Percentiles rank a stretch among this genome's conserved stretches.
phyloP scores from a whole-genome alignment of 2,113 vertebrate species.

The Parotia lawesii region DNA sequence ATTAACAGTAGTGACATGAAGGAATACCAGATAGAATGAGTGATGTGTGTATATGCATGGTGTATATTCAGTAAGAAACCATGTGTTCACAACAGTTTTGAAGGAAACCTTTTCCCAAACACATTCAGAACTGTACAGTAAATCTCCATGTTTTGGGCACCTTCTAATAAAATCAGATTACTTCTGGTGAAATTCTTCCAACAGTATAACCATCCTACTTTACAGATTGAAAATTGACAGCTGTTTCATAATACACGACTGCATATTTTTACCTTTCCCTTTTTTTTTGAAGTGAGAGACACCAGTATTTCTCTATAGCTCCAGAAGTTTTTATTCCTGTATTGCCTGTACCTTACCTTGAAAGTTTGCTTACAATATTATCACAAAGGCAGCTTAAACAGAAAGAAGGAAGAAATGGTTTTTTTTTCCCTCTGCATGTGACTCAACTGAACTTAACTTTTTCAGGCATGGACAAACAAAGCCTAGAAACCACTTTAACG shows the following conservation, averaged over 20 bases:
- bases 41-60: background rate
- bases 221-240: background rate
- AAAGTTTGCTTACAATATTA: background rate
- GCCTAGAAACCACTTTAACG: slow-evolving; percentile 6
- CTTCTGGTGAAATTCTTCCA: background rate
- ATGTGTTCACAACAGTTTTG: background rate
- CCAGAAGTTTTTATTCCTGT: background rate
- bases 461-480: slow-evolving; percentile 30
- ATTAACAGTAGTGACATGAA: background rate
- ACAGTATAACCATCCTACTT: background rate
- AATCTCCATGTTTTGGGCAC: background rate
- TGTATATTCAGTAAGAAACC: background rate
- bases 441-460: slow-evolving; percentile 24
- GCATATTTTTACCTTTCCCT: background rate
- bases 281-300: background rate
- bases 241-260: background rate
- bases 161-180: background rate
- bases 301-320: background rate
- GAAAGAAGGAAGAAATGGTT: slow-evolving; percentile 5
- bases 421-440: background rate
- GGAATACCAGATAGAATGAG: background rate
- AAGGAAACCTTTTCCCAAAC: background rate
- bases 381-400: background rate
- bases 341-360: background rate
- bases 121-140: background rate